Base-by-base conservation (phyloP, 2,888 invertebrate genomes). In the Drosophila differens region DNA sequence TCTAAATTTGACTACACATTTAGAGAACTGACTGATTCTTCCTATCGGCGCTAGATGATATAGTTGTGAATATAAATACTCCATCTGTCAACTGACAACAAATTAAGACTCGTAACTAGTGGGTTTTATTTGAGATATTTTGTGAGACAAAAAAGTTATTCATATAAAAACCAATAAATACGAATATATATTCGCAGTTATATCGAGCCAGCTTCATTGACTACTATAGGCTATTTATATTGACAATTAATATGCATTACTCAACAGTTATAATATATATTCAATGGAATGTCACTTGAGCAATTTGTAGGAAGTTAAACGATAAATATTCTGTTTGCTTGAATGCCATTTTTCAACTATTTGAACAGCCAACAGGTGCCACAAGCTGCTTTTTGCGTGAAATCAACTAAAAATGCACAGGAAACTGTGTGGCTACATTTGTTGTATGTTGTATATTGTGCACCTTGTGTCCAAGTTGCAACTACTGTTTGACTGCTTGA, bases 361-460 rank as follows among this genome's bases (percentile, higher is more conserved):
- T 35, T 35, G 14, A 4, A 16, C 22, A 12, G 44, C 44, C 44
- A 44, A 44, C 44, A 44, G 22, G 44, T 44, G 44, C 44, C 12
- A 44, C 44, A 22, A 5, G 44, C 44, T 4, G 12, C 22, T 41
- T n/a, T 9, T 28, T n/a, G 30, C 47, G 14, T 54, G 16, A 49
- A 49, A 37, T 68, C 19, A 68, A 55, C 12, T 28, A 49, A 47
- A 64, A 49, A 39, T 22, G 7, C 32, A n/a, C n/a, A 41, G 19
- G 32, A 55, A 62, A 63, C 60, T 66, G 62, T 16, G 44, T 35
- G 25, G 47, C 25, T 9, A 16, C 16, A 47, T 47, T 47, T 47
- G 47, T 16, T 47, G 47, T 9, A 16, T 9, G 47, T 16, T 47
- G 47, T 9, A 16, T 9, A 16, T 47, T 52, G 52, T 30, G 32